Conservation (phyloP, 2,113 vertebrate genomes). For the Channa maculata region DNA sequence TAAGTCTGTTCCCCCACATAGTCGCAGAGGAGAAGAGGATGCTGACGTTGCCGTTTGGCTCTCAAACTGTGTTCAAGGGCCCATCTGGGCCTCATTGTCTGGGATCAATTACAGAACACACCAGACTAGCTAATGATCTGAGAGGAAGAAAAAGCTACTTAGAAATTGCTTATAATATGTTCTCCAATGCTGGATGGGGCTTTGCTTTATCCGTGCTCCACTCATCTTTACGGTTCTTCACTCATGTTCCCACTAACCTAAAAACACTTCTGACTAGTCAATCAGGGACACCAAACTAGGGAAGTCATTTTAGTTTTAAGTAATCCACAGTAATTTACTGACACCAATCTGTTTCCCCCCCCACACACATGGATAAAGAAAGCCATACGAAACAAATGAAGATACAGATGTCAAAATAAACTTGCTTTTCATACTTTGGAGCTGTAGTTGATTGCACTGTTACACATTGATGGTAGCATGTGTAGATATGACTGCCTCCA, state of each 20-base stretch:
- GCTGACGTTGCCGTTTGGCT: conserved; percentile 78
- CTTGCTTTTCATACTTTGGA: background rate
- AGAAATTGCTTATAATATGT: conserved; percentile 33
- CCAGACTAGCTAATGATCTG: conserved; percentile 72
- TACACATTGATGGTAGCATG: background rate
- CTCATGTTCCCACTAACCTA: conserved; percentile 6
- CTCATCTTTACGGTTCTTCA: conserved; percentile 9
- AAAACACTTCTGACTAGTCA: background rate
- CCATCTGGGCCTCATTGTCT: conserved; percentile 74
- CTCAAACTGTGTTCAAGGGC: conserved; percentile 58
- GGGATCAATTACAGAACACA: conserved; percentile 81
- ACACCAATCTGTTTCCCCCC: background rate
- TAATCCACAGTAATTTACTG: conserved; percentile 36
- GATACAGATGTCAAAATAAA: conserved; percentile 11
- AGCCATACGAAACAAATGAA: no score
- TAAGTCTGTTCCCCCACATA: conserved; percentile 25
- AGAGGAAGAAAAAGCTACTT: conserved; percentile 27
- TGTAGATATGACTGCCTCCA: background rate
- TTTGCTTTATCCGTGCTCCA: conserved; percentile 4
- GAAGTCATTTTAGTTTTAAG: conserved; percentile 1
- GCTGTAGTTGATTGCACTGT: background rate
- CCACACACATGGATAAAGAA: background rate
- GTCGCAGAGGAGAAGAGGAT: conserved; percentile 47
- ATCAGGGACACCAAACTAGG: conserved; percentile 14
- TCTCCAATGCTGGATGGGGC: conserved; percentile 19